phyloP scores from a whole-genome alignment of 1,140 invertebrate genomes.

The Papilio polytes region DNA sequence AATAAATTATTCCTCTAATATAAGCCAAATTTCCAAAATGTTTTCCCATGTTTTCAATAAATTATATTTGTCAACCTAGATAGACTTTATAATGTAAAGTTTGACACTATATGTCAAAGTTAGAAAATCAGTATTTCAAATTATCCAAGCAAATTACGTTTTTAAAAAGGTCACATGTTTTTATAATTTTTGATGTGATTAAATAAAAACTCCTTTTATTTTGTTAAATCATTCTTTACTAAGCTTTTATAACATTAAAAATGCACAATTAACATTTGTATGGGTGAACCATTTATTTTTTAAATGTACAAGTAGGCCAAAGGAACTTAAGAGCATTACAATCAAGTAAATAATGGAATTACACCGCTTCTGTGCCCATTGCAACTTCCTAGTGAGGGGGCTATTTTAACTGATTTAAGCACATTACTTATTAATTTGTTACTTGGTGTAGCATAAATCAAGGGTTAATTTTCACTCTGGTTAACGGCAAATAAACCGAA shows the following conservation, averaged over 20 bases:
- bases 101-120: neutral
- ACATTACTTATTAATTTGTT: slow-evolving; percentile 36
- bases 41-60: slow-evolving; percentile 77
- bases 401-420: slow-evolving; percentile 18
- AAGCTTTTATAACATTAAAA: slow-evolving; percentile 77
- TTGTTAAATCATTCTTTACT: slow-evolving; percentile 79
- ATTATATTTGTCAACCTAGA: neutral
- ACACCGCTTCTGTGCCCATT: neutral
- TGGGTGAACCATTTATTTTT: slow-evolving; percentile 62
- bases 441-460: slow-evolving; percentile 17
- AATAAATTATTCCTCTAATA: slow-evolving; percentile 91
- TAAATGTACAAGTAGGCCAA: slow-evolving; percentile 57
- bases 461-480: slow-evolving; percentile 36
- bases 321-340: slow-evolving; percentile 45
- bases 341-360: slow-evolving; percentile 38
- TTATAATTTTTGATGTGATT: neutral
- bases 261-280: slow-evolving; percentile 75
- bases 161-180: neutral
- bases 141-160: neutral
- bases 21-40: slow-evolving; percentile 91
- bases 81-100: neutral
- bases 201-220: slow-evolving; percentile 49
- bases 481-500: neutral
- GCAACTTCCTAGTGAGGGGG: neutral
- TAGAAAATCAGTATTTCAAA: neutral